Conservation (phyloP, 2,113 vertebrate species). For the Hippocampus abdominalis region DNA sequence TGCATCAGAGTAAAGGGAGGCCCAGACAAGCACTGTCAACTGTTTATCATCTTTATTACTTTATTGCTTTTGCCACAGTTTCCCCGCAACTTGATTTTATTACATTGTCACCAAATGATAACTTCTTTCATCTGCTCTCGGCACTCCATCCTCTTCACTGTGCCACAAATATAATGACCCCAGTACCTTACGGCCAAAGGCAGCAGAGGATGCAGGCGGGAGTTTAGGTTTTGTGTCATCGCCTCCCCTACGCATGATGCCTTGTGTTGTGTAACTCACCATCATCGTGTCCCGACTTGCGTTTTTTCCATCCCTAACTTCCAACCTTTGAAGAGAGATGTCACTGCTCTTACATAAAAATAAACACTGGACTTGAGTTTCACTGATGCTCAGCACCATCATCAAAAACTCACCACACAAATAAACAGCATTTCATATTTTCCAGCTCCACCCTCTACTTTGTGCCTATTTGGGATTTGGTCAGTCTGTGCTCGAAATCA, state of each 20-base stretch:
- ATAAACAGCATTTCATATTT: conserved; percentile 50
- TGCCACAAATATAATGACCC: conserved; percentile 47
- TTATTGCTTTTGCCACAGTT: conserved; percentile 70
- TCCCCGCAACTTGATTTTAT: conserved; percentile 70
- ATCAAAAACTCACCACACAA: background rate
- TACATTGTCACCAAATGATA: conserved; percentile 69
- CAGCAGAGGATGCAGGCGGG: conserved; percentile 28
- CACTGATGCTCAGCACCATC: background rate
- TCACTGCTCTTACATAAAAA: conserved; percentile 18
- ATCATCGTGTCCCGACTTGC: conserved; percentile 3
- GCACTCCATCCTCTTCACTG: conserved; percentile 47
- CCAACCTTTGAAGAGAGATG: conserved; percentile 1
- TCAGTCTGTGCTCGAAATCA: conserved; percentile 49
- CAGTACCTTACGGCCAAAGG: conserved; percentile 45
- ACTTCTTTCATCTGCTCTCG: conserved; percentile 58
- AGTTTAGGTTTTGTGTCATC: conserved; percentile 34
- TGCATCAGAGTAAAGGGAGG: conserved; percentile 51
- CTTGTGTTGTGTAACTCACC: conserved; percentile 19
- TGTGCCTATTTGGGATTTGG: conserved; percentile 54
- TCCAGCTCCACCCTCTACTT: conserved; percentile 40
- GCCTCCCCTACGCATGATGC: conserved; percentile 5
- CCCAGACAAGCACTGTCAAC: conserved; percentile 55
- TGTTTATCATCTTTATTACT: conserved; percentile 74
- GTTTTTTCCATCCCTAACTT: background rate
- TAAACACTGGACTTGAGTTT: conserved; percentile 1